Percentiles rank a stretch among this genome's conserved stretches.
Evolutionary conservation across 1,140 invertebrate genomes (phyloP).

Genomic region (Schlechtendalia chinensis): DNA sequence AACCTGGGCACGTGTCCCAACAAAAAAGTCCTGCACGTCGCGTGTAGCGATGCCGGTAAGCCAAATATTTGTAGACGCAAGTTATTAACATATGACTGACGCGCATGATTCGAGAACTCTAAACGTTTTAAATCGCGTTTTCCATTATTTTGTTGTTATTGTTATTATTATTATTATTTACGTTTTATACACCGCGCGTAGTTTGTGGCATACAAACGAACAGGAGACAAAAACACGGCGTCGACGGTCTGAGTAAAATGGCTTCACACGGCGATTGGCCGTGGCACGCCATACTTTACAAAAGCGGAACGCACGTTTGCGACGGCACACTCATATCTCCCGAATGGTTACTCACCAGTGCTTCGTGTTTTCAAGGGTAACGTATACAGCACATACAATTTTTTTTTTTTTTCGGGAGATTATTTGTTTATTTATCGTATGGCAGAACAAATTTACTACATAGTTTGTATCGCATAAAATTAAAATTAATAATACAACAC

Average conservation of each 20-base stretch:
- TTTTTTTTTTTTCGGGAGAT: too few species aligned
- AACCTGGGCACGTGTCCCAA: slow-evolving; percentile 70
- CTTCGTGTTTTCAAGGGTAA: slow-evolving; percentile 82
- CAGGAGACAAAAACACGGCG: slow-evolving; percentile 56
- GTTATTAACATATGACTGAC: background rate
- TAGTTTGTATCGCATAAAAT: too few species aligned
- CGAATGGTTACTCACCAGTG: slow-evolving; percentile 80
- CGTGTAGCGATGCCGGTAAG: slow-evolving; percentile 74
- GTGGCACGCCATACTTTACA: slow-evolving; percentile 80
- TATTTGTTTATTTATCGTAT: too few species aligned
- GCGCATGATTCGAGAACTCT: too few species aligned
- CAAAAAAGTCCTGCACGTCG: slow-evolving; percentile 76
- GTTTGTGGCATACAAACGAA: slow-evolving; percentile 75
- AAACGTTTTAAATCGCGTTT: too few species aligned
- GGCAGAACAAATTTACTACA: too few species aligned
- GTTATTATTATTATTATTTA: too few species aligned
- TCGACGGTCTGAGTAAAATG: slow-evolving; percentile 66
- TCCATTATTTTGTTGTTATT: too few species aligned
- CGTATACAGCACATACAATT: too few species aligned
- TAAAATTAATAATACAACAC: too few species aligned
- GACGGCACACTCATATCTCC: slow-evolving; percentile 78
- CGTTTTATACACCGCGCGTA: slow-evolving; percentile 53
- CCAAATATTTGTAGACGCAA: background rate
- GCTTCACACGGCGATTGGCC: slow-evolving; percentile 81
- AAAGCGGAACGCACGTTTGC: slow-evolving; percentile 81